Conservation (phyloP, 2,113 vertebrate genomes). For the Rallus limicola region DNA sequence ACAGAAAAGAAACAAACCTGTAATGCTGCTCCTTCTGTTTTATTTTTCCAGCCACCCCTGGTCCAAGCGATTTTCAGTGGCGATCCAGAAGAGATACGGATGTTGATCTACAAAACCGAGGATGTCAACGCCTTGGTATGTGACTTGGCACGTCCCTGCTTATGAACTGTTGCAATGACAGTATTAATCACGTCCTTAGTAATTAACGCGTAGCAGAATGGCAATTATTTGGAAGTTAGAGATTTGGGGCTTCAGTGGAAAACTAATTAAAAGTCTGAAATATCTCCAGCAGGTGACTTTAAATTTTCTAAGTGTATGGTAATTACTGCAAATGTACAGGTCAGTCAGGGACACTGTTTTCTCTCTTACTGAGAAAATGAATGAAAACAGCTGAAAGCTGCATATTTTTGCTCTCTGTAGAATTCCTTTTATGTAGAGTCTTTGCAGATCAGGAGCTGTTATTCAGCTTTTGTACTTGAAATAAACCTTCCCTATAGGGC, state of each 20-base stretch:
- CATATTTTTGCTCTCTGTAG: neutral
- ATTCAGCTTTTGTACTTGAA: neutral
- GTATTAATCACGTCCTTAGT: neutral
- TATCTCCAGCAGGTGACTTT: neutral
- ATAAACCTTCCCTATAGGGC: neutral
- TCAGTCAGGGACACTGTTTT: slow-evolving; percentile 12
- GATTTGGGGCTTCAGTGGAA: neutral
- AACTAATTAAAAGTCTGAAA: neutral
- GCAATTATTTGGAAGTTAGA: neutral
- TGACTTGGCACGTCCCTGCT: neutral
- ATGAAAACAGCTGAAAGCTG: slow-evolving; percentile 3
- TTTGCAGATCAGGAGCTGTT: slow-evolving; percentile 27
- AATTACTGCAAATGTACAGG: neutral
- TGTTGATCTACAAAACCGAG: slow-evolving; percentile 96
- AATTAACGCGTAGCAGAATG: neutral
- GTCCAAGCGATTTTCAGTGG: slow-evolving; percentile 96
- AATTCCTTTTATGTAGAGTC: neutral
- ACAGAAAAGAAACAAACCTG: neutral
- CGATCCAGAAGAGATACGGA: slow-evolving; percentile 93
- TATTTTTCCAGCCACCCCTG: slow-evolving; percentile 86
- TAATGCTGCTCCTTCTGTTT: slow-evolving; percentile 15
- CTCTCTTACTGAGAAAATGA: neutral
- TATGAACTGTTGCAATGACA: neutral
- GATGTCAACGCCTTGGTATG: slow-evolving; percentile 95
- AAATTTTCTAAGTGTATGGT: neutral